Evolutionary conservation across 2,888 invertebrate species (phyloP).

Genomic region (Pseudococcus jackbeardsleyi): DNA sequence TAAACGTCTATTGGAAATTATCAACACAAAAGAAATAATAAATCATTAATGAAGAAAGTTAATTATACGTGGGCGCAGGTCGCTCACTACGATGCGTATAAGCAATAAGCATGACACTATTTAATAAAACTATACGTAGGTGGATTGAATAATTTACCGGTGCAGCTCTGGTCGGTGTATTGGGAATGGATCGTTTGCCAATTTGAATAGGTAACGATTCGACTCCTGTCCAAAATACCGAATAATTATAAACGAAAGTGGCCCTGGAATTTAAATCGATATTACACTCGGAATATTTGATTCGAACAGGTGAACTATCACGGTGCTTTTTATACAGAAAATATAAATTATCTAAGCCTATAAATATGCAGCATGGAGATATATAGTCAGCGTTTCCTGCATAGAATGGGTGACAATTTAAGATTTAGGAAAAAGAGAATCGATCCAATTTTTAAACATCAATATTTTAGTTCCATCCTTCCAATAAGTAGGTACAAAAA

Average conservation of each 20-base stretch:
- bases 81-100: too few species aligned
- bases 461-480: too few species aligned
- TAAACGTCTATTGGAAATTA: constrained; percentile 60
- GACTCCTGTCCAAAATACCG: constrained; percentile 84
- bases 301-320: background rate
- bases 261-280: constrained; percentile 73
- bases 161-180: background rate
- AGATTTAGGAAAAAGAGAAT: too few species aligned
- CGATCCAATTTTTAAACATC: too few species aligned
- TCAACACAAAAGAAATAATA: background rate
- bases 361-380: too few species aligned
- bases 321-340: too few species aligned
- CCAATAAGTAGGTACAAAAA: too few species aligned
- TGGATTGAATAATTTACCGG: constrained; percentile 10
- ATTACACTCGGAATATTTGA: background rate
- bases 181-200: background rate
- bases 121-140: background rate
- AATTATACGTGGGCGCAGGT: background rate
- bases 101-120: too few species aligned
- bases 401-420: too few species aligned
- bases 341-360: too few species aligned
- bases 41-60: background rate
- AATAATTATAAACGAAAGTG: constrained; percentile 83
- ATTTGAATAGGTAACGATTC: constrained; percentile 80
- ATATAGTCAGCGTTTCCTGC: too few species aligned